Percentiles rank a stretch among this genome's conserved stretches.
Evolutionary conservation across 2,113 vertebrate species (phyloP).

Genomic region (Lathamus discolor): DNA sequence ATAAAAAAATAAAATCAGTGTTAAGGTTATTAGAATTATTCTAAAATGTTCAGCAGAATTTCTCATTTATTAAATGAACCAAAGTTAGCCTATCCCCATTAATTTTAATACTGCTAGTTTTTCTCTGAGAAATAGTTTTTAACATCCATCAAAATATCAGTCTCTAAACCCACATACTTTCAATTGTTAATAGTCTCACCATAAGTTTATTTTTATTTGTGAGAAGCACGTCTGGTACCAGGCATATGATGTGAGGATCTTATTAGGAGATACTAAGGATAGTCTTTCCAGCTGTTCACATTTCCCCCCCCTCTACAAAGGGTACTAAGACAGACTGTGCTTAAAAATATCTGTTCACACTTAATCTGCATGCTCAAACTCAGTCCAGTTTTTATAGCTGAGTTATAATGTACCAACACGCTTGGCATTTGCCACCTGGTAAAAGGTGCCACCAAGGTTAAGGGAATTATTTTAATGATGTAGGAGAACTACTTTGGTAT

Average conservation of each 20-base stretch:
- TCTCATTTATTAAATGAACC: not conserved
- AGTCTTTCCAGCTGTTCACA: not conserved
- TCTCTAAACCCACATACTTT: not conserved
- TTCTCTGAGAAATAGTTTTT: not conserved
- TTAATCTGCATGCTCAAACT: not conserved
- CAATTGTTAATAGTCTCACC: not conserved
- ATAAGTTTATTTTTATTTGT: not conserved
- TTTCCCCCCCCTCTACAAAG: not conserved
- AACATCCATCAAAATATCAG: not conserved
- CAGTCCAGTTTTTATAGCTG: not conserved
- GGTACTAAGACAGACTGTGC: not conserved
- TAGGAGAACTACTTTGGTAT: not conserved
- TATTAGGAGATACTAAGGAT: not conserved
- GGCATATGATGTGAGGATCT: not conserved
- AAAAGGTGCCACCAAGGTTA: not conserved
- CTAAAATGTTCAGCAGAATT: not conserved
- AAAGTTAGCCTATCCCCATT: not conserved
- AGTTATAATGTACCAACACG: not conserved
- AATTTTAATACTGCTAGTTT: not conserved
- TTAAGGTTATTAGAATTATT: not conserved
- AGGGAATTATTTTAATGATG: not conserved
- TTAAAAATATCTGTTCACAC: not conserved
- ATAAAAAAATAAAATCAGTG: not conserved
- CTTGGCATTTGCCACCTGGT: not conserved
- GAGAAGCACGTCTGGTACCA: not conserved